Evolutionary conservation across 1,140 invertebrate species (phyloP).

Genomic region (Tachypleus tridentatus): DNA sequence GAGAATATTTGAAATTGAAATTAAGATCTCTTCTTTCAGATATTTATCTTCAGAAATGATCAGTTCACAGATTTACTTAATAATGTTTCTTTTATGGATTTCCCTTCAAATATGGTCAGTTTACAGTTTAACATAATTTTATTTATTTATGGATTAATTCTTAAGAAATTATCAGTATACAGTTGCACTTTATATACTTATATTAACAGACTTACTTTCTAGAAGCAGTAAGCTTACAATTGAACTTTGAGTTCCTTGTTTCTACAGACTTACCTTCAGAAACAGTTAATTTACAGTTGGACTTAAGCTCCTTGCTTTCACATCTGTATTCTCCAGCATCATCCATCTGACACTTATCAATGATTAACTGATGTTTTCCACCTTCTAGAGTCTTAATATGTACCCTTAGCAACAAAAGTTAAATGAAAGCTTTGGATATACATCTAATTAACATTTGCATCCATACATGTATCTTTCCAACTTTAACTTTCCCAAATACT

Average conservation of each 20-base stretch:
- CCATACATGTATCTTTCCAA: no score
- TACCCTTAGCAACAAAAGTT: conserved; percentile 40
- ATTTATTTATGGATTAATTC: no score
- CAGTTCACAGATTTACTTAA: no score
- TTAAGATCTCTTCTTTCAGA: no score
- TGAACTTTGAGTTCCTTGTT: neutral
- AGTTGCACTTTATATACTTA: neutral
- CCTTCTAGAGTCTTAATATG: conserved; percentile 82
- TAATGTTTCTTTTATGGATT: no score
- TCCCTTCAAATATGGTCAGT: no score
- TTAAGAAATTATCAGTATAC: neutral
- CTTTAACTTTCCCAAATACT: no score
- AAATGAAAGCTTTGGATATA: neutral
- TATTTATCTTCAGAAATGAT: no score
- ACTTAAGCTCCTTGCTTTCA: conserved; percentile 61
- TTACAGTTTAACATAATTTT: no score
- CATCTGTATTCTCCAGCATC: conserved; percentile 77
- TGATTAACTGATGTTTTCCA: conserved; percentile 79
- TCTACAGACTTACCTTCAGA: conserved; percentile 35
- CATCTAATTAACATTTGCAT: no score
- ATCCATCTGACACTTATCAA: conserved; percentile 62
- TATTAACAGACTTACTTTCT: neutral
- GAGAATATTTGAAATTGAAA: no score
- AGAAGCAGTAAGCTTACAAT: neutral
- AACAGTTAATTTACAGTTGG: conserved; percentile 64